These are phyloP conservation scores for Colossoma macropomum DNA, from an alignment of 2,113 vertebrate species.

Conservation along the genomic window DNA sequence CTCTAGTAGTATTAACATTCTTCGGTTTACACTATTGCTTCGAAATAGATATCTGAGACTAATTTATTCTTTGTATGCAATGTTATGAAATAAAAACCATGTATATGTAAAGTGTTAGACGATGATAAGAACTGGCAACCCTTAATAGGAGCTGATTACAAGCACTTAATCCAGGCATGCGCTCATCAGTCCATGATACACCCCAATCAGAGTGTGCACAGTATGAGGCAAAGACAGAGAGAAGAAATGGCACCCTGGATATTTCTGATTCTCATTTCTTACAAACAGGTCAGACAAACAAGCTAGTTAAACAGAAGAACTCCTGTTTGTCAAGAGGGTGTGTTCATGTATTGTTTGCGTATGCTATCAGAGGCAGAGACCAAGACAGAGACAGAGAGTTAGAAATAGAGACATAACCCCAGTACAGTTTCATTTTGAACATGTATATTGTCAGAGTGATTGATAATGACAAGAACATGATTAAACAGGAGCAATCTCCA, in stretches of 20 bases:
- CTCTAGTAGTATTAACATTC: too few relatives aligned
- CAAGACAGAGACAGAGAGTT: neutral
- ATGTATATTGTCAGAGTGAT: neutral
- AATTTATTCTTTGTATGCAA: too few relatives aligned
- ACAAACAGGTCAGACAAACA: slow-evolving; percentile 21
- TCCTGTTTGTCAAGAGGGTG: slow-evolving; percentile 7
- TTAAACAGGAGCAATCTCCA: neutral
- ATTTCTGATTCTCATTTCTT: slow-evolving; percentile 3
- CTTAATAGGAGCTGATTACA: slow-evolving; percentile 20
- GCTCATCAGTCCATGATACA: slow-evolving; percentile 2
- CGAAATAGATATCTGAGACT: too few relatives aligned
- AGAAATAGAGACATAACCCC: neutral
- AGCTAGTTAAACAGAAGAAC: slow-evolving; percentile 28
- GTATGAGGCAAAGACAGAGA: slow-evolving; percentile 15
- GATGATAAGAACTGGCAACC: too few relatives aligned
- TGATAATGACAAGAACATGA: neutral
- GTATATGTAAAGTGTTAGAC: too few relatives aligned
- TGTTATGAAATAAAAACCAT: too few relatives aligned
- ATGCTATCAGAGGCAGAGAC: neutral
- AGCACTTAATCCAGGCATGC: slow-evolving; percentile 8
- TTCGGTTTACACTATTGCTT: too few relatives aligned
- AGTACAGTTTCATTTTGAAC: neutral
- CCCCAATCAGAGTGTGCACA: neutral
- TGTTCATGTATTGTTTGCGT: neutral
- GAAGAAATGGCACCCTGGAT: neutral